Evolutionary conservation across 2,797 vertebrate species (phyloP).

Genomic region (Enteromius argenteus): DNA sequence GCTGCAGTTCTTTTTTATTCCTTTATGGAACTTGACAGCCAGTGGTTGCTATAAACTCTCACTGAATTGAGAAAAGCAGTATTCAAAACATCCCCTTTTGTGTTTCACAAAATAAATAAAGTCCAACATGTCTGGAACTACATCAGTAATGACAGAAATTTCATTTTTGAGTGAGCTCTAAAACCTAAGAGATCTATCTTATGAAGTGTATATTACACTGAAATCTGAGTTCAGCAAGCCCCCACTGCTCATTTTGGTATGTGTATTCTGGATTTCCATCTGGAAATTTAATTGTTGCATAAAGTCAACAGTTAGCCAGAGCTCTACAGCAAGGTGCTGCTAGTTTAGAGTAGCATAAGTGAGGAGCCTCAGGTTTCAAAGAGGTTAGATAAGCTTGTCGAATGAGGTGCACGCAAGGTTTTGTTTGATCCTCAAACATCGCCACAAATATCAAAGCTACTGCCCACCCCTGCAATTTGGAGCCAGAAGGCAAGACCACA

Average conservation of each 20-base stretch:
- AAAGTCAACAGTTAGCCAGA: background rate
- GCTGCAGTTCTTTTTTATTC: background rate
- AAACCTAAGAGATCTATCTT: background rate
- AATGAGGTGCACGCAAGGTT: slow-evolving; percentile 20
- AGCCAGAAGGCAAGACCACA: slow-evolving; percentile 36
- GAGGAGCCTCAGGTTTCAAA: slow-evolving; percentile 30
- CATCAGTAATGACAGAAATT: background rate
- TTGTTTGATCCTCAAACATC: slow-evolving; percentile 38
- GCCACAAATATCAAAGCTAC: slow-evolving; percentile 44
- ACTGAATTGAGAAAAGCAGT: background rate
- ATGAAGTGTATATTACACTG: background rate
- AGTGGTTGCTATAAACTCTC: background rate
- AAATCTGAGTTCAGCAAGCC: background rate
- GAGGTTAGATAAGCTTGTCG: slow-evolving; percentile 42
- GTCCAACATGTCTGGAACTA: background rate
- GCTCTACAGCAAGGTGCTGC: background rate
- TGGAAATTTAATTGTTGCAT: background rate
- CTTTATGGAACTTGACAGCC: background rate
- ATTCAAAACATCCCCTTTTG: background rate
- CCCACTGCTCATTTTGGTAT: background rate
- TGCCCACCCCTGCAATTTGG: slow-evolving; percentile 48
- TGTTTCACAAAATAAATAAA: background rate
- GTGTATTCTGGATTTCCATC: background rate
- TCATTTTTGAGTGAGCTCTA: background rate
- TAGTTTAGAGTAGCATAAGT: slow-evolving; percentile 7